These are phyloP conservation scores for Chrysaora quinquecirrha DNA, from an alignment of 30 jellyfish, hydroid and myxozoan genomes.

Conservation along the genomic window DNA sequence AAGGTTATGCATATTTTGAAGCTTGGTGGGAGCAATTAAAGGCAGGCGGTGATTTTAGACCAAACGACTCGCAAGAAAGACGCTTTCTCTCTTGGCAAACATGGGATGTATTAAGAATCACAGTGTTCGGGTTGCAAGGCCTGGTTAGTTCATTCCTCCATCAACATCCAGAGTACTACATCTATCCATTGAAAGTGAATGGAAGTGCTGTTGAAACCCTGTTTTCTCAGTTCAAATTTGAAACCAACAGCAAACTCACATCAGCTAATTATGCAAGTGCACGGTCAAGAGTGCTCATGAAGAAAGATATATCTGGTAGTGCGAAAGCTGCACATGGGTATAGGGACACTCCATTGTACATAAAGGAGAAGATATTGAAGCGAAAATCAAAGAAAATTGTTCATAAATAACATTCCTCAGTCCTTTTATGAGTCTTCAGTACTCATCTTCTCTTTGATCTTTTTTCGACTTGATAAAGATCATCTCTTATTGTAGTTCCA, in stretches of 20 bases:
- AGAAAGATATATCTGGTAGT: not conserved
- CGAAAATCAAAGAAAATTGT: not conserved
- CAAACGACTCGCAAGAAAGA: not conserved
- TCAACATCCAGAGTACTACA: not conserved
- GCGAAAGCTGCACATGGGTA: slow-evolving; percentile 19
- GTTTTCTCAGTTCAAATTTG: slow-evolving; percentile 8
- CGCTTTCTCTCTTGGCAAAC: slow-evolving; percentile 14
- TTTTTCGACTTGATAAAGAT: not conserved
- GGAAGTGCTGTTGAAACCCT: slow-evolving; percentile 13
- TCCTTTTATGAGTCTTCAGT: not conserved
- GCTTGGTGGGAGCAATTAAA: not conserved
- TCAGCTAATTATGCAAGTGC: slow-evolving; percentile 10
- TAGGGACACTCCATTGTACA: not conserved
- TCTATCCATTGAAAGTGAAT: slow-evolving; percentile 1
- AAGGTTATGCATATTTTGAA: not conserved
- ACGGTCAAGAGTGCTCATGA: not conserved
- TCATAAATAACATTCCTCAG: not conserved
- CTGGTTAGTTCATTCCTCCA: not conserved
- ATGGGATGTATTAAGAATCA: slow-evolving; percentile 1
- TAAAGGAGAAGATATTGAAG: not conserved
- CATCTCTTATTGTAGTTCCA: not conserved
- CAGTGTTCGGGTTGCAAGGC: not conserved
- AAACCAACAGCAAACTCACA: not conserved
- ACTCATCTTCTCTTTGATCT: not conserved
- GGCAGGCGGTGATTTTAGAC: not conserved